A percentile compares a stretch with the other conserved stretches of the same genome.
Conservation (phyloP, 2,888 invertebrate species). For the Iselma pallidipennis region DNA sequence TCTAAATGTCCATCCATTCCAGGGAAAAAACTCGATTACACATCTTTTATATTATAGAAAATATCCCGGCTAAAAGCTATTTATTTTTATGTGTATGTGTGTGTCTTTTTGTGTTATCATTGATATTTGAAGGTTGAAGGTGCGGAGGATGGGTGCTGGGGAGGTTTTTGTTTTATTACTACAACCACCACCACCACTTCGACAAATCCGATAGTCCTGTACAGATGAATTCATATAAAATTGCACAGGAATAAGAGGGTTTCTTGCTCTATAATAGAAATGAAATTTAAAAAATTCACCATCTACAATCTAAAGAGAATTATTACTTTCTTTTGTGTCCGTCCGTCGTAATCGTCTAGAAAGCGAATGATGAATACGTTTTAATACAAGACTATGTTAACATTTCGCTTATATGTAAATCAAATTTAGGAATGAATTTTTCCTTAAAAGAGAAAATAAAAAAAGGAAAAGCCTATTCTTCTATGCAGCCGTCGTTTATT, state of each 20-base stretch:
- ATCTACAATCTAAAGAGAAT: slow-evolving; percentile 11
- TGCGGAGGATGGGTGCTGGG: not conserved
- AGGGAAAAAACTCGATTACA: slow-evolving; percentile 42
- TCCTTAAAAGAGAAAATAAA: slow-evolving; percentile 23
- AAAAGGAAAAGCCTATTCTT: not conserved
- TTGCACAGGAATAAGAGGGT: not conserved
- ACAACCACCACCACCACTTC: not conserved
- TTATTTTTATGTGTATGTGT: slow-evolving; percentile 55
- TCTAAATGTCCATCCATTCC: slow-evolving; percentile 44
- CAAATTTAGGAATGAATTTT: slow-evolving; percentile 26
- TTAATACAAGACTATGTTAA: slow-evolving; percentile 29
- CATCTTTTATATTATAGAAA: slow-evolving; percentile 42
- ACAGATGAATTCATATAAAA: too few species aligned
- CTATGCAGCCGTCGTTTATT: too few species aligned
- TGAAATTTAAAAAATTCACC: slow-evolving; percentile 12
- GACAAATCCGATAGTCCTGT: not conserved
- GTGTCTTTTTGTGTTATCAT: slow-evolving; percentile 49
- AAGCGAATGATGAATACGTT: slow-evolving; percentile 31
- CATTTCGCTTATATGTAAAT: slow-evolving; percentile 29
- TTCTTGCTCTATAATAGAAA: not conserved
- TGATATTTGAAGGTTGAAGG: slow-evolving; percentile 43
- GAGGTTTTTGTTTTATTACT: not conserved
- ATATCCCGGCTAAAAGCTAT: slow-evolving; percentile 51
- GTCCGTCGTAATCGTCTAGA: not conserved
- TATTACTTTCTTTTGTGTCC: slow-evolving; percentile 25